Evolutionary conservation across 2,113 vertebrate species (phyloP), one percentile per base, ranked within the genome.

Genomic region (Dasyprocta punctata): DNA sequence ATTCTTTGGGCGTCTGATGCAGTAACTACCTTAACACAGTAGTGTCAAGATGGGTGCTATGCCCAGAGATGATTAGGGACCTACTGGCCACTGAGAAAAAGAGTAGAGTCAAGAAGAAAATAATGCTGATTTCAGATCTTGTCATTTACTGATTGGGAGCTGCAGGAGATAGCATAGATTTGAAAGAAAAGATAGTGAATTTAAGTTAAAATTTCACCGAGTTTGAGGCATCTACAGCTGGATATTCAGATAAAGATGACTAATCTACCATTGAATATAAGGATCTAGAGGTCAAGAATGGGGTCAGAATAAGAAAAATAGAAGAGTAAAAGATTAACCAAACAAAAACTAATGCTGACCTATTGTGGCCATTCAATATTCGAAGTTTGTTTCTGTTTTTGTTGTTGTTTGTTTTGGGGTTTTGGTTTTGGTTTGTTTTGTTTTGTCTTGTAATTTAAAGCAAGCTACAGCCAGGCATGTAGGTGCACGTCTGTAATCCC

Each of bases 101-200:
- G 28, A 24, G 20, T 85, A 3, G 13, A 58, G 8, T 86, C 44
- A 90, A 86, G 47, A 63, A 52, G 3, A 69, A 84, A 17, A 30
- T 3, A 9, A 47, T 7, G 17, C 58, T 67, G 47, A 13, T 82
- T 95, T 95, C 69, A 81, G 9, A 81, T 24, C 24, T 75, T 69
- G 41, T 28, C 82, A 52, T 63, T 85, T 94, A 88, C 9, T 26
- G 9, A 90, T 54, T 77, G n/a, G 89, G 38, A 88, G 30, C 26
- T 52, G 71, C 28, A 77, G 60, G 36, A 86, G 5, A 83, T 36
- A 22, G 38, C 58, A n/a, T 22, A n/a, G 14, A 49, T 47, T 44
- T 93, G 78, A 86, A 78, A 56, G 28, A n/a, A 80, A 92, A 92
- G n/a, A 41, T 36, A 84, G 81, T 81, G 38, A 41, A 92, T 58